Conservation (phyloP, 2,113 vertebrate genomes). For the Cephalopholis sonnerati region DNA sequence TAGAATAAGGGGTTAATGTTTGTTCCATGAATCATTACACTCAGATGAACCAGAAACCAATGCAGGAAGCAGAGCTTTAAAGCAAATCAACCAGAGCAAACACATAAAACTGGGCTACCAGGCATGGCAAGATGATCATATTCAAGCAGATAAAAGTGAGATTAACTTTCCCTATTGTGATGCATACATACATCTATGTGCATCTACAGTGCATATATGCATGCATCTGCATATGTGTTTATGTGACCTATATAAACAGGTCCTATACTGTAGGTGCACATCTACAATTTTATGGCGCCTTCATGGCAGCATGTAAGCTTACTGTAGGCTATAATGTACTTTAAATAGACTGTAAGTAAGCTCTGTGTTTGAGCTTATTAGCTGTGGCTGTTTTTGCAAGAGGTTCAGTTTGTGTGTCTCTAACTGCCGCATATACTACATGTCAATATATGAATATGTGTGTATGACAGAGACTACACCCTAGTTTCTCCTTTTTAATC, state of each 20-base stretch:
- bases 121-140: not conserved
- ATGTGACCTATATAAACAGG: constrained; percentile 12
- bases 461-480: constrained; percentile 13
- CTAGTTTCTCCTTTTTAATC: constrained; percentile 52
- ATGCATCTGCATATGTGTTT: constrained; percentile 6
- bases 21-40: not conserved
- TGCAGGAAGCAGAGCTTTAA: not conserved
- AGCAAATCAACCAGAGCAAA: not conserved
- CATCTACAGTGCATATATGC: not conserved
- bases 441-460: constrained; percentile 16
- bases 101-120: not conserved
- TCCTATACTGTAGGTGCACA: constrained; percentile 16
- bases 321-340: constrained; percentile 27
- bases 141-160: constrained; percentile 2
- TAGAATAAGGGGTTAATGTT: not conserved
- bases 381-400: constrained; percentile 24
- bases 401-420: not conserved
- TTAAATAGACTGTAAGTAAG: constrained; percentile 32
- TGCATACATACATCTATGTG: not conserved
- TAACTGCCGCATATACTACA: not conserved
- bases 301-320: constrained; percentile 11
- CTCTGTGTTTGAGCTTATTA: constrained; percentile 40
- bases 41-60: not conserved
- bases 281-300: constrained; percentile 2
- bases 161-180: not conserved